These are phyloP conservation scores for Unio pictorum DNA, from an alignment of 2,888 invertebrate genomes.

Conservation along the genomic window DNA sequence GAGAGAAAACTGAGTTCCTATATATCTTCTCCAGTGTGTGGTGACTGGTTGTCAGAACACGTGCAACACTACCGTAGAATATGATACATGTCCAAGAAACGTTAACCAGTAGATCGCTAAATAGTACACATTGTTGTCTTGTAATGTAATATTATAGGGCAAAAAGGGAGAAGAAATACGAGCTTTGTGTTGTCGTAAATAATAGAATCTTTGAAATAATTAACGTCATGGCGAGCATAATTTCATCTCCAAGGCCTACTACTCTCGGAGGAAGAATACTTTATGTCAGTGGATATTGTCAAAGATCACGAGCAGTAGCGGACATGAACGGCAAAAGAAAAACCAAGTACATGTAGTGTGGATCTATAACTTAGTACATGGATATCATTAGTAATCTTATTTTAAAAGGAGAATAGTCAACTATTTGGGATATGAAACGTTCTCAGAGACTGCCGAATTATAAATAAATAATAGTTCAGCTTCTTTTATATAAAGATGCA, in stretches of 20 bases:
- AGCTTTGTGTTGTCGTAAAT: slow-evolving; percentile 23
- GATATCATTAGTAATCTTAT: slow-evolving; percentile 28
- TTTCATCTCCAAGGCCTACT: slow-evolving; percentile 22
- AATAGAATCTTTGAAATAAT: slow-evolving; percentile 30
- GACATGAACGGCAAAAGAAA: slow-evolving; percentile 33
- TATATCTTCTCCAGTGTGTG: slow-evolving; percentile 26
- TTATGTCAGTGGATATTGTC: slow-evolving; percentile 26
- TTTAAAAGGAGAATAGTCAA: slow-evolving; percentile 28
- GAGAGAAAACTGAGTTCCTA: slow-evolving; percentile 26
- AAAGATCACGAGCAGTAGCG: slow-evolving; percentile 26
- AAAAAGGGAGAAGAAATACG: background rate
- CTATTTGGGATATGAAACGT: slow-evolving; percentile 23
- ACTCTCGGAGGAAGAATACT: slow-evolving; percentile 24
- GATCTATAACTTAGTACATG: slow-evolving; percentile 22
- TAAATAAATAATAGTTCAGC: slow-evolving; percentile 18
- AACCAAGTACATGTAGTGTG: slow-evolving; percentile 29
- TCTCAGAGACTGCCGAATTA: slow-evolving; percentile 32
- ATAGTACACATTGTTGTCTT: slow-evolving; percentile 22
- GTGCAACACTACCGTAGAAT: slow-evolving; percentile 9
- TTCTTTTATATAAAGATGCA: slow-evolving; percentile 24
- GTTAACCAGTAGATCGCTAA: slow-evolving; percentile 30
- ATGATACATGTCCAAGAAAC: background rate
- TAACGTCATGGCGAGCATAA: slow-evolving; percentile 19
- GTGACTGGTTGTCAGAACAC: slow-evolving; percentile 15
- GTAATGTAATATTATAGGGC: background rate